Conservation (phyloP, 1,140 invertebrate species). For the Aphelenchoides avenae region DNA sequence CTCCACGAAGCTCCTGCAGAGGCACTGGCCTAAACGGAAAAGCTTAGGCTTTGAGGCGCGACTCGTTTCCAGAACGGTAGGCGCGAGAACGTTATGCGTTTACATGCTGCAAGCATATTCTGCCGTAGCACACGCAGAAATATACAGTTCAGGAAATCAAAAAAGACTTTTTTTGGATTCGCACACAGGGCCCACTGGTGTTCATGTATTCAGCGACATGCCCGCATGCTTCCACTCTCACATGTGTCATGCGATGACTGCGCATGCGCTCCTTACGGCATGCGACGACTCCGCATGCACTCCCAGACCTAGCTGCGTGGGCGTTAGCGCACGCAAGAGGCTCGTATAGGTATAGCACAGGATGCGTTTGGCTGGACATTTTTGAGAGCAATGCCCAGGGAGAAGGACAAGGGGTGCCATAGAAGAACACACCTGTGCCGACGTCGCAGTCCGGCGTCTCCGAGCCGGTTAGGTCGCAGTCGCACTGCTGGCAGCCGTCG, state of each 20-base stretch:
- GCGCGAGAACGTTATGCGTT: no score
- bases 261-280: no score
- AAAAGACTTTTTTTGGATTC: no score
- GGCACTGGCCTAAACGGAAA: conserved; percentile 68
- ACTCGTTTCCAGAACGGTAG: no score
- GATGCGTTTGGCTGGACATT: neutral
- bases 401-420: neutral
- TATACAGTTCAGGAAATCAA: no score
- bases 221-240: no score
- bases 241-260: no score
- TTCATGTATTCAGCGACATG: no score
- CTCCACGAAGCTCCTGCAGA: conserved; percentile 88
- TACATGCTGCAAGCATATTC: neutral
- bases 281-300: neutral
- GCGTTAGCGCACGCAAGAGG: neutral
- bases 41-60: no score
- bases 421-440: conserved; percentile 13
- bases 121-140: neutral
- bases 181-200: no score
- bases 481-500: conserved; percentile 61
- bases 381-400: neutral
- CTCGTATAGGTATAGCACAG: neutral
- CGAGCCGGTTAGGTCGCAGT: conserved; percentile 47
- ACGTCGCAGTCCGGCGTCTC: conserved; percentile 49
- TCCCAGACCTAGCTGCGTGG: neutral